phyloP scores from a whole-genome alignment of 2,888 invertebrate genomes.

The Papilio gigon region DNA sequence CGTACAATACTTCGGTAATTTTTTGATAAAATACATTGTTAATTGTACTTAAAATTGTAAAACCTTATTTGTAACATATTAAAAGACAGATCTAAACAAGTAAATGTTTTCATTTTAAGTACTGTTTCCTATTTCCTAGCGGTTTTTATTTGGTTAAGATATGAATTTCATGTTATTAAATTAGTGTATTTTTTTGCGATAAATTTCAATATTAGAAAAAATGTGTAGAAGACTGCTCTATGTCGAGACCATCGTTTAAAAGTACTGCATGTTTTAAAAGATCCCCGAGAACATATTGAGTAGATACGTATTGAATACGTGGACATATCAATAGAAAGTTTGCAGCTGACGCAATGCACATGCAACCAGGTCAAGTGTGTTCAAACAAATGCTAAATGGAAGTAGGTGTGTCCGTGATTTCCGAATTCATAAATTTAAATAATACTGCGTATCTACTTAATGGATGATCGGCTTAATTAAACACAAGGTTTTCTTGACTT shows the following conservation, averaged over 20 bases:
- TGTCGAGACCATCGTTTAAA: too few species aligned
- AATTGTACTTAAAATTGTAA: neutral
- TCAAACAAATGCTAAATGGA: conserved; percentile 27
- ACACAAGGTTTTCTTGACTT: neutral
- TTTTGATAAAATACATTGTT: neutral
- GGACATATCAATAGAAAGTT: conserved; percentile 30
- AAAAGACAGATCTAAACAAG: neutral
- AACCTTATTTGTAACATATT: too few species aligned
- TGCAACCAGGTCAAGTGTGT: conserved; percentile 32
- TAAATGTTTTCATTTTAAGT: too few species aligned
- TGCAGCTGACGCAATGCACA: conserved; percentile 31
- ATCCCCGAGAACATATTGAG: neutral
- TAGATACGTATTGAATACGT: conserved; percentile 22
- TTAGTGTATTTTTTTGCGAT: too few species aligned
- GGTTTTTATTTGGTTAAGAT: too few species aligned
- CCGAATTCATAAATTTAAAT: conserved; percentile 14
- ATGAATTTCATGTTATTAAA: too few species aligned
- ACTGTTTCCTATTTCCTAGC: too few species aligned
- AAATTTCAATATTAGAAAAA: too few species aligned
- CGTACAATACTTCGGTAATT: neutral
- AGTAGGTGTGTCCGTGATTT: conserved; percentile 26
- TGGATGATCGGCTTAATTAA: neutral
- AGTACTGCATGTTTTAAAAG: neutral
- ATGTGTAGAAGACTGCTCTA: too few species aligned
- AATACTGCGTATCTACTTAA: conserved; percentile 7